Percentiles rank a stretch among this genome's conserved stretches.
phyloP scores from a whole-genome alignment of 2,113 vertebrate genomes.

The Pitta sordida region DNA sequence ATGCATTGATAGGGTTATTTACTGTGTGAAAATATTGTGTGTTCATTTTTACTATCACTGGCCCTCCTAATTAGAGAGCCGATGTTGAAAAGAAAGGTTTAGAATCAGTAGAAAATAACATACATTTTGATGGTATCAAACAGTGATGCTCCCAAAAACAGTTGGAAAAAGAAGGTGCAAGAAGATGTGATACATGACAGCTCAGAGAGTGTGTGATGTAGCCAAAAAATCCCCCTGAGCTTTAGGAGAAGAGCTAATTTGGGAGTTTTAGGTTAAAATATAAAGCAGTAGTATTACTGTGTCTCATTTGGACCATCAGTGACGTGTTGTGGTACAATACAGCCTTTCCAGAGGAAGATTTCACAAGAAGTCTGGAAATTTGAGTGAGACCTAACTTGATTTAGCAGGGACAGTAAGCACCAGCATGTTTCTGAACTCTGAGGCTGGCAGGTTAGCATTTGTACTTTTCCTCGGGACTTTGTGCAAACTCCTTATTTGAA shows the following conservation, averaged over 20 bases:
- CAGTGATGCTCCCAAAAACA: not conserved
- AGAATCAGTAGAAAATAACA: not conserved
- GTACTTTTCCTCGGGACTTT: not conserved
- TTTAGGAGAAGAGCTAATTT: not conserved
- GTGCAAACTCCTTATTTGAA: not conserved
- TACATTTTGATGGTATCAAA: not conserved
- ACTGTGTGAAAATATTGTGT: not conserved
- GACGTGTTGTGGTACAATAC: not conserved
- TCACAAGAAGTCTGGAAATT: not conserved
- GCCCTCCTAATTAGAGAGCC: not conserved
- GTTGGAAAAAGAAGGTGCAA: not conserved
- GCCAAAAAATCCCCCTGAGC: not conserved
- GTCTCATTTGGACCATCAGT: not conserved
- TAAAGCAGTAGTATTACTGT: not conserved
- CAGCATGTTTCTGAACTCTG: not conserved
- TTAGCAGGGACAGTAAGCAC: not conserved
- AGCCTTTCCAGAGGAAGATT: not conserved
- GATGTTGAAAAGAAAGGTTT: not conserved
- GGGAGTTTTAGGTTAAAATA: not conserved
- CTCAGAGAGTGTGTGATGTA: not conserved
- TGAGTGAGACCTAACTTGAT: not conserved
- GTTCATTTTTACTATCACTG: not conserved
- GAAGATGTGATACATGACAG: not conserved
- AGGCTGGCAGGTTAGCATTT: not conserved
- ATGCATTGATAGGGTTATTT: not conserved